Evolutionary conservation across 35 echinoderm and acorn worm species (phyloP).

Genomic region (Strongylocentrotus purpuratus): DNA sequence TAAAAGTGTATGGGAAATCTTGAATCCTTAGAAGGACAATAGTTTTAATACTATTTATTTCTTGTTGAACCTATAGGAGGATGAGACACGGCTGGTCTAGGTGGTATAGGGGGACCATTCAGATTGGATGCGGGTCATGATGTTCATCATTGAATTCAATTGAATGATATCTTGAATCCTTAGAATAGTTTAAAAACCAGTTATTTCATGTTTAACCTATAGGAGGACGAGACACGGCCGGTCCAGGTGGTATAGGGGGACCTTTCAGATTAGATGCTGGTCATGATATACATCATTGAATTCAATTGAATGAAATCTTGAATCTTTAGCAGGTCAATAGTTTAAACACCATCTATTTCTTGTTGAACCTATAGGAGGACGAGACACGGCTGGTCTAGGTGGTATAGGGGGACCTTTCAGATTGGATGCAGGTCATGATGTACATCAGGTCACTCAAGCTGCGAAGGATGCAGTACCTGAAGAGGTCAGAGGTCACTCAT

Average conservation of each 20-base stretch:
- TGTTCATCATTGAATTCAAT: constrained; percentile 36
- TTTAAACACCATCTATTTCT: neutral
- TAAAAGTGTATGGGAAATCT: no score
- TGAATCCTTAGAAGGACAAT: no score
- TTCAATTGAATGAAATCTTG: neutral
- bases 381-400: constrained; percentile 86
- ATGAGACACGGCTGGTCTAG: constrained; percentile 83
- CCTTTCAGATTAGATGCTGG: constrained; percentile 95
- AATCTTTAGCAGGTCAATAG: neutral
- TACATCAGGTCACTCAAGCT: constrained; percentile 72
- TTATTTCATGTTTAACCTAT: no score
- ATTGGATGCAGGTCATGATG: constrained; percentile 96
- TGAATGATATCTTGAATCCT: no score
- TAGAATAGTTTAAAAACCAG: no score
- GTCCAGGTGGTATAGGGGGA: constrained; percentile 87
- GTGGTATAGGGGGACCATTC: constrained; percentile 91
- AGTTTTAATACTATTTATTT: no score
- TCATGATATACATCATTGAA: constrained; percentile 65
- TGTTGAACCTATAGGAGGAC: constrained; percentile 68
- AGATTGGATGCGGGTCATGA: constrained; percentile 94
- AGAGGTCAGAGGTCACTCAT: constrained; percentile 62
- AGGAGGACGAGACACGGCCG: constrained; percentile 92
- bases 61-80: no score
- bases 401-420: constrained; percentile 92
- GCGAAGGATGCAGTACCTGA: constrained; percentile 85